Conservation (phyloP, 2,888 invertebrate species). For the Eustalomyia histrio region DNA sequence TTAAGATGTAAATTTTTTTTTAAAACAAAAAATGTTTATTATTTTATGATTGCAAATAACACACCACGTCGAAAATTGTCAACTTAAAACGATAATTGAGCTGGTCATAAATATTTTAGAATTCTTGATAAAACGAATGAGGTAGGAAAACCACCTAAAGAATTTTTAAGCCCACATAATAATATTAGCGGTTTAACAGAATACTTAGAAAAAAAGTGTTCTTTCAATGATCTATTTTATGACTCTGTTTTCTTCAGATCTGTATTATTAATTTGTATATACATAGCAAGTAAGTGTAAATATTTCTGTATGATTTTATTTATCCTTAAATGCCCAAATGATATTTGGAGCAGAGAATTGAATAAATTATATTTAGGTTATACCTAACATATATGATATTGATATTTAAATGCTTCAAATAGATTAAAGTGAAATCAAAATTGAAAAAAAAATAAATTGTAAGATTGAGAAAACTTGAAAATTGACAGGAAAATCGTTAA, state of each 20-base stretch:
- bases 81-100: slow-evolving; percentile 39
- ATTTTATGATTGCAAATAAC: slow-evolving; percentile 16
- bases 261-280: background rate
- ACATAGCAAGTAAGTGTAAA: slow-evolving; percentile 53
- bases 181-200: slow-evolving; percentile 42
- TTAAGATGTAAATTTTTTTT: slow-evolving; percentile 3
- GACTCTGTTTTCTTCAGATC: background rate
- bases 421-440: no score
- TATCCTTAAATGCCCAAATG: no score
- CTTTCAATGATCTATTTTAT: slow-evolving; percentile 2
- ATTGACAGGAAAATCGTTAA: no score
- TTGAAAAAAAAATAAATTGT: no score
- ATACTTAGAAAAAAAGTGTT: background rate
- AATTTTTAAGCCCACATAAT: slow-evolving; percentile 13
- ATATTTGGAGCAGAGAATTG: no score
- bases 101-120: slow-evolving; percentile 53
- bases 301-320: slow-evolving; percentile 50
- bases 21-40: slow-evolving; percentile 32
- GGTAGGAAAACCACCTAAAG: slow-evolving; percentile 19
- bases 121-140: slow-evolving; percentile 36
- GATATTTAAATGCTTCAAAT: no score
- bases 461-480: no score
- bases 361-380: no score
- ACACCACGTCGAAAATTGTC: slow-evolving; percentile 41
- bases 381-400: no score